phyloP scores from a whole-genome alignment of 2,888 invertebrate species.

The Dysmachus trigonus region DNA sequence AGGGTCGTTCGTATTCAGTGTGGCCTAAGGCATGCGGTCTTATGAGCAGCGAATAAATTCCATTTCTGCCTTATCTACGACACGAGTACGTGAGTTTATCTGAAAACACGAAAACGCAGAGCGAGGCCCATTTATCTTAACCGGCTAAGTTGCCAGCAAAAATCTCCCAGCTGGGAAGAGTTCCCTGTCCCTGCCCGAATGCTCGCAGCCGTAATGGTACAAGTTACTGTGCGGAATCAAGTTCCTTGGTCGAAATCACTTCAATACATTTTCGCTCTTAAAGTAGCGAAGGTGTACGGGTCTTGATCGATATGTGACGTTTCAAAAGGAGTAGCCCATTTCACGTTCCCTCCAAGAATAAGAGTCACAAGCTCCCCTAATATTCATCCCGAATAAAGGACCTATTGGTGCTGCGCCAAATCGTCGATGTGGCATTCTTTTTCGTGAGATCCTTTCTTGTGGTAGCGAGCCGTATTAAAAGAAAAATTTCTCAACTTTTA shows the following conservation, averaged over 20 bases:
- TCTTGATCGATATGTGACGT: neutral
- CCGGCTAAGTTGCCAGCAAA: neutral
- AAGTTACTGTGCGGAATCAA: neutral
- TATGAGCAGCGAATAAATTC: conserved; percentile 31
- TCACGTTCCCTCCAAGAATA: neutral
- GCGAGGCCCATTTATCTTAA: conserved; percentile 5
- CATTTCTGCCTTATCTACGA: conserved; percentile 12
- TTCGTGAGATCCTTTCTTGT: neutral
- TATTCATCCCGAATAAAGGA: conserved; percentile 19
- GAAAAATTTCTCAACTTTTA: neutral
- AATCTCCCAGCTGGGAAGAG: neutral
- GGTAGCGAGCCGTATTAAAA: neutral
- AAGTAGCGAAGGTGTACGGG: neutral
- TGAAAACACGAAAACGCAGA: neutral
- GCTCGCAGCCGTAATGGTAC: neutral
- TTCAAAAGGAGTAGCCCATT: neutral
- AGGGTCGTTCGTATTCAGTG: neutral
- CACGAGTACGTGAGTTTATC: conserved; percentile 34
- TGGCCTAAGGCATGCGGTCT: conserved; percentile 9
- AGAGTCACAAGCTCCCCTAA: conserved; percentile 1
- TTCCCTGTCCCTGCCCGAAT: neutral
- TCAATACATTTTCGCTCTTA: neutral
- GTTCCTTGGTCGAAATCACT: conserved; percentile 11
- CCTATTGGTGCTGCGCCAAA: neutral
- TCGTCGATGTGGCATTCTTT: neutral